These are phyloP conservation scores for Odontamblyopus lacepedii DNA, from an alignment of 2,797 vertebrate genomes.

Conservation along the genomic window DNA sequence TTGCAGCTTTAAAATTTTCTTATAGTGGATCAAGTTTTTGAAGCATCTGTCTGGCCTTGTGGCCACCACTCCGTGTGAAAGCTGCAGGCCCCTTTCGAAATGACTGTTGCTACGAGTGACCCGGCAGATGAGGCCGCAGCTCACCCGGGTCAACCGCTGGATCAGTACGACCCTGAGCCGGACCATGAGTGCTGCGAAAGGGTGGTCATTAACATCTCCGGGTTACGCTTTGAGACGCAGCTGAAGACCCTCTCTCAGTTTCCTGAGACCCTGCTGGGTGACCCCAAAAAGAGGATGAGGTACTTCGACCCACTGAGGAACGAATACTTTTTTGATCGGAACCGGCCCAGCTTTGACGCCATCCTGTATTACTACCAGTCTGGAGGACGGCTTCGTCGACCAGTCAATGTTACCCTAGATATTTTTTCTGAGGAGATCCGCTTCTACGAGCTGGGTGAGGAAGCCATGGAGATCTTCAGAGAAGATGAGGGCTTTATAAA, in stretches of 20 bases:
- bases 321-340: slow-evolving; percentile 97
- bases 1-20: slow-evolving; percentile 32
- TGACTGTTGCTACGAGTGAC: slow-evolving; percentile 97
- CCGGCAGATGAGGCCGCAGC: slow-evolving; percentile 85
- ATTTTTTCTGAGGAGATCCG: slow-evolving; percentile 98
- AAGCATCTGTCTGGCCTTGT: slow-evolving; percentile 35
- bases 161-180: slow-evolving; percentile 76
- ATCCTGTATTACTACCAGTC: slow-evolving; percentile 99
- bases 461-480: slow-evolving; percentile 98
- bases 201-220: slow-evolving; percentile 98
- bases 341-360: slow-evolving; percentile 96
- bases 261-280: slow-evolving; percentile 93
- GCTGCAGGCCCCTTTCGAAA: slow-evolving; percentile 78
- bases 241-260: slow-evolving; percentile 97
- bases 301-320: slow-evolving; percentile 98
- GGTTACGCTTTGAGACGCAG: slow-evolving; percentile 96
- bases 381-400: slow-evolving; percentile 91
- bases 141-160: slow-evolving; percentile 79
- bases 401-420: slow-evolving; percentile 95
- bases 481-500: slow-evolving; percentile 98
- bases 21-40: slow-evolving; percentile 28
- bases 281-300: slow-evolving; percentile 94
- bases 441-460: slow-evolving; percentile 96
- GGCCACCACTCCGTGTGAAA: slow-evolving; percentile 64
- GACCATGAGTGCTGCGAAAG: slow-evolving; percentile 97